phyloP scores from a whole-genome alignment of 1,140 invertebrate species.

The Pollicipes pollicipes region DNA sequence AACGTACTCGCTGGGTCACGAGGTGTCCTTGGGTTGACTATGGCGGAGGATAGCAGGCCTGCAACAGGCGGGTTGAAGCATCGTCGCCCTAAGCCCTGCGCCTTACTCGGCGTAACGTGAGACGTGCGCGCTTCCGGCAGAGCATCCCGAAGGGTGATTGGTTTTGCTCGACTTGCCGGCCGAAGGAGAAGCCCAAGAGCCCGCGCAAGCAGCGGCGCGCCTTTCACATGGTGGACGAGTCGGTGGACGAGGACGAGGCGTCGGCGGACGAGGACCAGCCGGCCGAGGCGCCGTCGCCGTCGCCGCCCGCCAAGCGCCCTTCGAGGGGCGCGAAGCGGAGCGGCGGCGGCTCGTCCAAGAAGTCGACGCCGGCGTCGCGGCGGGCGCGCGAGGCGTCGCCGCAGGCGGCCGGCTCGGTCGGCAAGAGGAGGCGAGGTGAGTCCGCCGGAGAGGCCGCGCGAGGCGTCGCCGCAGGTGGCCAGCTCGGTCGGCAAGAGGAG shows the following conservation, averaged over 20 bases:
- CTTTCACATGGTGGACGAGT: conserved; percentile 37
- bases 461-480: no score
- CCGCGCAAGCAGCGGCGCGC: conserved; percentile 30
- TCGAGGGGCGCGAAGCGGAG: conserved; percentile 6
- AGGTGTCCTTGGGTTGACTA: no score
- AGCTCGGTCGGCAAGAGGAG: no score
- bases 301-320: conserved; percentile 4
- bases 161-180: conserved; percentile 56
- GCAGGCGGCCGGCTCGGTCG: neutral
- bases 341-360: conserved; percentile 8
- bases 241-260: conserved; percentile 20
- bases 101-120: no score
- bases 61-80: no score
- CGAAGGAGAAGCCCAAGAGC: conserved; percentile 28
- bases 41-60: no score
- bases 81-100: no score
- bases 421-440: no score
- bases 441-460: no score
- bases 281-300: conserved; percentile 15
- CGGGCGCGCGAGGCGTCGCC: conserved; percentile 2
- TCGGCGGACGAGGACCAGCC: conserved; percentile 20
- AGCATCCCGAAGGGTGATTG: conserved; percentile 74
- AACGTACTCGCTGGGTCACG: no score
- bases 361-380: conserved; percentile 2
- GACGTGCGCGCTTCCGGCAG: no score